phyloP scores from a whole-genome alignment of 2,113 vertebrate genomes.

The Corythornis vintsioides region DNA sequence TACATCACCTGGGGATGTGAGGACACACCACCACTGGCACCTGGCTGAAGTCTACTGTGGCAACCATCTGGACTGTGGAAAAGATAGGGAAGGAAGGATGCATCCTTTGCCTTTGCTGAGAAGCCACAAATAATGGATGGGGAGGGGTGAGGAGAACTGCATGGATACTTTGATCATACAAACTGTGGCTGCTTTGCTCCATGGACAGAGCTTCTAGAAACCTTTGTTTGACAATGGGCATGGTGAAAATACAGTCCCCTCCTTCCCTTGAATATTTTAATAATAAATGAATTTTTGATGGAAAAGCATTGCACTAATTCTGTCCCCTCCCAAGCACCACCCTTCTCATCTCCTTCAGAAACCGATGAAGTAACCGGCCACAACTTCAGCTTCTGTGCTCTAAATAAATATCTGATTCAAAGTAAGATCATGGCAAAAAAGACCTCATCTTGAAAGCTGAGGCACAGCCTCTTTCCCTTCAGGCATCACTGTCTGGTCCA shows the following conservation, averaged over 20 bases:
- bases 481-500: neutral
- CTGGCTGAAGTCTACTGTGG: neutral
- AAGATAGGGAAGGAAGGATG: neutral
- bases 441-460: slow-evolving; percentile 4
- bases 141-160: neutral
- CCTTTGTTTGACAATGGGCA: neutral
- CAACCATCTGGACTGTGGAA: neutral
- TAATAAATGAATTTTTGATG: neutral
- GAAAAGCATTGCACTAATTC: neutral
- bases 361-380: slow-evolving; percentile 3
- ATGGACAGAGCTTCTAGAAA: neutral
- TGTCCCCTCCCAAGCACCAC: slow-evolving; percentile 27
- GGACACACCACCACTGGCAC: no score
- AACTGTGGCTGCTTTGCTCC: neutral
- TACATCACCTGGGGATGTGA: neutral
- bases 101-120: neutral
- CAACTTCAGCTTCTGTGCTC: neutral
- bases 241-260: neutral
- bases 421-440: slow-evolving; percentile 59
- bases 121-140: neutral
- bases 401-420: slow-evolving; percentile 48
- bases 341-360: neutral
- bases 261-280: neutral
- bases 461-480: neutral
- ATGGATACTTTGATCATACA: neutral